Conservation (phyloP, 2,888 invertebrate genomes). For the Seira musarum region DNA sequence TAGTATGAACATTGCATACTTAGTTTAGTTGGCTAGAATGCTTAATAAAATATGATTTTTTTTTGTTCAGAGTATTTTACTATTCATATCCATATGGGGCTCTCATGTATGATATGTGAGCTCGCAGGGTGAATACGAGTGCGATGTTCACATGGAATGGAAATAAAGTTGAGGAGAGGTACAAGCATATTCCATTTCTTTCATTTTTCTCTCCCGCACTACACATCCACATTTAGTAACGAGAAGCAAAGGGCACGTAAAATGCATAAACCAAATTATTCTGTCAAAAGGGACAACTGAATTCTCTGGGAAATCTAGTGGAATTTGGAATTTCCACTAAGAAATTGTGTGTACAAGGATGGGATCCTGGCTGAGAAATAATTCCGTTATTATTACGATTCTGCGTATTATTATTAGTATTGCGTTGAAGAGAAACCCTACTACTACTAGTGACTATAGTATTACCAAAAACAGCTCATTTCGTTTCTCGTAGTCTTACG, state of each 20-base stretch:
- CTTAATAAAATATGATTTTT: constrained; percentile 29
- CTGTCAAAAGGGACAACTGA: constrained; percentile 55
- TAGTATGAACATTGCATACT: too few relatives aligned
- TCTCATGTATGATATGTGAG: neutral
- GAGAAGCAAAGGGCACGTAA: constrained; percentile 45
- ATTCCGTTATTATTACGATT: too few relatives aligned
- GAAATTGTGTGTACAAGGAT: constrained; percentile 21
- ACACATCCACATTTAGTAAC: too few relatives aligned
- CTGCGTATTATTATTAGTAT: constrained; percentile 19
- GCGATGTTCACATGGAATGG: too few relatives aligned
- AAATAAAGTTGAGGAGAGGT: too few relatives aligned
- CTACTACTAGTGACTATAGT: neutral
- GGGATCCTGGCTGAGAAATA: too few relatives aligned
- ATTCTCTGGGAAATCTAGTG: constrained; percentile 51
- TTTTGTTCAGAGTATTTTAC: too few relatives aligned
- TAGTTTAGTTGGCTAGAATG: too few relatives aligned
- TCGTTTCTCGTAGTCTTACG: too few relatives aligned
- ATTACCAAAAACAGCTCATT: neutral
- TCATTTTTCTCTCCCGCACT: too few relatives aligned
- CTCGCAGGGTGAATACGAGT: neutral
- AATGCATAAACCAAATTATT: constrained; percentile 56
- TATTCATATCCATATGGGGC: too few relatives aligned
- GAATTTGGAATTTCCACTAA: constrained; percentile 39
- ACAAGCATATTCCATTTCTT: too few relatives aligned
- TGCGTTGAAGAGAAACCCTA: neutral